Conservation (phyloP, 1,140 invertebrate genomes). For the Coelopa frigida region DNA sequence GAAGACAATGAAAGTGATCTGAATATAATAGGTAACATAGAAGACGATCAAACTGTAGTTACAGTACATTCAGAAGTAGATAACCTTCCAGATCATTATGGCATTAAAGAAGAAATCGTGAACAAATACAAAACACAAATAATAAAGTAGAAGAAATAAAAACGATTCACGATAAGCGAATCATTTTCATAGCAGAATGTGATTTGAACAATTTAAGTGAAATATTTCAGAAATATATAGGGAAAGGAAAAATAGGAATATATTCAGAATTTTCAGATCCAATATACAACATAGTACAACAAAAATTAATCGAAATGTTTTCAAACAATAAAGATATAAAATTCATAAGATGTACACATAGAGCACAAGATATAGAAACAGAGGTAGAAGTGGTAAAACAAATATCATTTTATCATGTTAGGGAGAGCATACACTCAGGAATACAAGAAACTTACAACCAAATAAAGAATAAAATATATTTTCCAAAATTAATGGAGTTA, state of each 20-base stretch:
- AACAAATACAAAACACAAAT: constrained; percentile 11
- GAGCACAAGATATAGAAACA: constrained; percentile 13
- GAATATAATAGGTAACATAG: not conserved
- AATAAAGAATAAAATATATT: constrained; percentile 13
- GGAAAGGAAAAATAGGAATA: constrained; percentile 15
- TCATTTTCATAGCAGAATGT: constrained; percentile 3
- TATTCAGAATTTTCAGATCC: constrained; percentile 12
- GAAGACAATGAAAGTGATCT: not conserved
- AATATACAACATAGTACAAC: constrained; percentile 12
- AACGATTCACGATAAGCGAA: not conserved
- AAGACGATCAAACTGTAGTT: not conserved
- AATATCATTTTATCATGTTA: constrained; percentile 15
- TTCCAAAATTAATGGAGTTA: constrained; percentile 5
- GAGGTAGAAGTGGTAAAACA: constrained; percentile 16
- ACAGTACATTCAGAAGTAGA: not conserved
- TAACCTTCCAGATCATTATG: not conserved
- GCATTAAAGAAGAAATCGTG: constrained; percentile 2
- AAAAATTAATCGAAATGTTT: constrained; percentile 16
- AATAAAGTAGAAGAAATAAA: constrained; percentile 7
- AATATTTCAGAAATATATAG: constrained; percentile 3
- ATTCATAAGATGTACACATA: constrained; percentile 15
- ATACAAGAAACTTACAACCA: constrained; percentile 13
- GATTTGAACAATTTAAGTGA: constrained; percentile 3
- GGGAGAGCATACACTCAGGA: constrained; percentile 12
- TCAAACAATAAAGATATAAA: constrained; percentile 15